Conservation (phyloP, 2,888 invertebrate species). For the Epirrita christyi region DNA sequence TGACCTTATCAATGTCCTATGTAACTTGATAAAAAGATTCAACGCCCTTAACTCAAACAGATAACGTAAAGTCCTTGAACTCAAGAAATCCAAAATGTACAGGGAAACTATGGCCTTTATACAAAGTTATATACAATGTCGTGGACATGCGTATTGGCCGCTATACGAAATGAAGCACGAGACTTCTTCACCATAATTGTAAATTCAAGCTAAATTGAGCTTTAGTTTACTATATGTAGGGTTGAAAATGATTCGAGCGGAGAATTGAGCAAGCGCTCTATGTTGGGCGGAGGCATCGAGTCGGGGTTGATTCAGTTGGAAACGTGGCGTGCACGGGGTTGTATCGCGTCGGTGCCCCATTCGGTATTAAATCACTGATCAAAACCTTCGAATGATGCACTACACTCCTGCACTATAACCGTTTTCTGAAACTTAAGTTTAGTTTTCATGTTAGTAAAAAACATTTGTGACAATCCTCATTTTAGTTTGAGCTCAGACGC, state of each 20-base stretch:
- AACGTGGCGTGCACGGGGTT: constrained; percentile 75
- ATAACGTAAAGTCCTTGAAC: constrained; percentile 81
- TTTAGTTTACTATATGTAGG: constrained; percentile 43
- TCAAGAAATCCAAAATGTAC: constrained; percentile 78
- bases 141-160: constrained; percentile 84
- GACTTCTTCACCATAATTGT: constrained; percentile 71
- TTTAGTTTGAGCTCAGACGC: constrained; percentile 44
- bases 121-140: constrained; percentile 75
- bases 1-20: constrained; percentile 45
- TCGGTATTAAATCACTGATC: constrained; percentile 69
- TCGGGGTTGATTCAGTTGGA: constrained; percentile 81
- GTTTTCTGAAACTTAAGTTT: constrained; percentile 58
- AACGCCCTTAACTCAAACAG: constrained; percentile 68
- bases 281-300: constrained; percentile 83
- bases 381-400: constrained; percentile 74
- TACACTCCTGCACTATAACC: constrained; percentile 58
- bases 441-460: constrained; percentile 30
- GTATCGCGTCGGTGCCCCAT: constrained; percentile 67
- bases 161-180: constrained; percentile 77
- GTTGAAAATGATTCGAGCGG: constrained; percentile 47
- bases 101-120: constrained; percentile 80
- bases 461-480: constrained; percentile 8
- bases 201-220: constrained; percentile 49
- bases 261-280: constrained; percentile 78
- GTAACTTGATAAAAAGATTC: constrained; percentile 54